Evolutionary conservation across 2,113 vertebrate genomes (phyloP).

Genomic region (Bubo blakistoni): DNA sequence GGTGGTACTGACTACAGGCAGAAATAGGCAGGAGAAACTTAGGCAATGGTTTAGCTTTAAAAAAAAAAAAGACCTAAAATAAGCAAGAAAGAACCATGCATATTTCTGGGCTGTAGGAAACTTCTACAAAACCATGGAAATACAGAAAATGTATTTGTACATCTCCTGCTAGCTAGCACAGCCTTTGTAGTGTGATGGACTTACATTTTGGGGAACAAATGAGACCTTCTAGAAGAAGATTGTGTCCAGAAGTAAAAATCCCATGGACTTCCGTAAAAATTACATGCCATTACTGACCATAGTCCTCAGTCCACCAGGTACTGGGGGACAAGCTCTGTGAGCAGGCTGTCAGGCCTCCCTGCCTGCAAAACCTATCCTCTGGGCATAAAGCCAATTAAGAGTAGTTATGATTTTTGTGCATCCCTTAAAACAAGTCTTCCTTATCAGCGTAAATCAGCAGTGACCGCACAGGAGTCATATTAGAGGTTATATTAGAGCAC

Average conservation of each 20-base stretch:
- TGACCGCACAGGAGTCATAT: background rate
- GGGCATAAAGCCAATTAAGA: background rate
- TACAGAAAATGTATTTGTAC: background rate
- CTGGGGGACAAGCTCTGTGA: background rate
- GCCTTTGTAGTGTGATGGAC: background rate
- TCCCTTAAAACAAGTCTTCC: background rate
- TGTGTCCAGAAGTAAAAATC: background rate
- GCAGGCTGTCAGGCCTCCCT: background rate
- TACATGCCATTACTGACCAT: rapidly evolving
- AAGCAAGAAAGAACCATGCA: background rate
- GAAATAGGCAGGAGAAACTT: background rate
- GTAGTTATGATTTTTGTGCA: too few relatives aligned
- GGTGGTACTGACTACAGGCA: background rate
- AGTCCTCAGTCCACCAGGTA: background rate
- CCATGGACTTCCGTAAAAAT: background rate
- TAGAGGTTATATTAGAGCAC: background rate
- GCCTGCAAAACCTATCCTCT: background rate
- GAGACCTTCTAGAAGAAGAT: background rate
- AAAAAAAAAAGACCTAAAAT: background rate
- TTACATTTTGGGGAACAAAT: background rate
- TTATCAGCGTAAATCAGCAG: background rate
- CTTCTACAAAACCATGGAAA: background rate
- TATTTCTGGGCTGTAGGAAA: background rate
- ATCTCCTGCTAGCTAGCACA: background rate
- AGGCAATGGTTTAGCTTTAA: background rate